Evolutionary conservation across 2,797 vertebrate species (phyloP).

Genomic region (Gallinago nigripennis): DNA sequence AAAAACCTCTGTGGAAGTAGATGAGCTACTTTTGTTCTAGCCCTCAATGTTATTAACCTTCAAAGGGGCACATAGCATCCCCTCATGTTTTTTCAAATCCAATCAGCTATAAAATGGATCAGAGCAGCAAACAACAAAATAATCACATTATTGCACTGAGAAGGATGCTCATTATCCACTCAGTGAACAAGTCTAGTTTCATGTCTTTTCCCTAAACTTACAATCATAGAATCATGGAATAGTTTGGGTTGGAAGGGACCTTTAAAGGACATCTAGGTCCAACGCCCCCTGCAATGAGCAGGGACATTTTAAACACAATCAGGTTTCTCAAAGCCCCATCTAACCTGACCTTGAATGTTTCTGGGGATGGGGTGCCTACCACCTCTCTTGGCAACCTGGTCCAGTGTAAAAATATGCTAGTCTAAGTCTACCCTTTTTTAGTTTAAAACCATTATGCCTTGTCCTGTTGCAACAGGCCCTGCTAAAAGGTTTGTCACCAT

Average conservation of each 20-base stretch:
- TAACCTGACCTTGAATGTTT: background rate
- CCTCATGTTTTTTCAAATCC: background rate
- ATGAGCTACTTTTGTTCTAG: background rate
- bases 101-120: background rate
- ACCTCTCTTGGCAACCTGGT: background rate
- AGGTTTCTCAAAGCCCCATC: background rate
- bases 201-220: background rate
- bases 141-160: background rate
- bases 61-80: rapidly evolving
- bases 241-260: background rate
- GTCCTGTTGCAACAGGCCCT: background rate
- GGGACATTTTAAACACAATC: background rate
- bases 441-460: background rate
- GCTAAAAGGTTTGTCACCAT: background rate
- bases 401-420: background rate
- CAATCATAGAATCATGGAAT: background rate
- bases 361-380: background rate
- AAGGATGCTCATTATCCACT: background rate
- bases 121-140: background rate
- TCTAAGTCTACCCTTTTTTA: background rate
- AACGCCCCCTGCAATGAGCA: background rate
- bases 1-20: background rate
- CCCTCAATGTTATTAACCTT: background rate
- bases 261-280: background rate
- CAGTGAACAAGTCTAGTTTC: background rate